Percentiles rank a stretch among this genome's conserved stretches.
Conservation (phyloP, 2,888 invertebrate genomes). For the Drosophila nigricruria region DNA sequence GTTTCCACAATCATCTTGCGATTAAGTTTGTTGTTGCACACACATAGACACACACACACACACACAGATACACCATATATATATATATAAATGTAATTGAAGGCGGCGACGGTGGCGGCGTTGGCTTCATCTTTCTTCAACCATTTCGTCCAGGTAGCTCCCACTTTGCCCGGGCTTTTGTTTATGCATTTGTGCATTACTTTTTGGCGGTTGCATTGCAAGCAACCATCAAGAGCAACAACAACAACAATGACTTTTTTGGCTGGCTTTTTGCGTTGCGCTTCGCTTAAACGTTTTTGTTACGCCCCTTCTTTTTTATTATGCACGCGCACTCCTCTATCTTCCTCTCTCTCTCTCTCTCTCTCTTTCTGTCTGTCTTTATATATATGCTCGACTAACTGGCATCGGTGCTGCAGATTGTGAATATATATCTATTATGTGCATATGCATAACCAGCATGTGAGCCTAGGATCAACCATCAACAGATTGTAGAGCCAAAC, state of each 20-base stretch:
- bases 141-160: constrained; percentile 27
- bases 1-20: constrained; percentile 4
- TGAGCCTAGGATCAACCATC: constrained; percentile 20
- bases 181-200: constrained; percentile 21
- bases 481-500: neutral
- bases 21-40: constrained; percentile 26
- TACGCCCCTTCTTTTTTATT: constrained; percentile 15
- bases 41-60: constrained; percentile 7
- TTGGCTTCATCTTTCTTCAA: constrained; percentile 20
- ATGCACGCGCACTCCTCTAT: constrained; percentile 30
- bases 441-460: constrained; percentile 4
- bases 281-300: constrained; percentile 39
- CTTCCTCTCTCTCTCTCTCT: neutral
- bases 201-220: constrained; percentile 32
- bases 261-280: constrained; percentile 28
- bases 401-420: constrained; percentile 26
- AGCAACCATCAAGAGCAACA: neutral
- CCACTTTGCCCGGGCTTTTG: constrained; percentile 21
- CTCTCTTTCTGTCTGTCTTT: neutral
- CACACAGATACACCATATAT: constrained; percentile 3
- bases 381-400: constrained; percentile 20
- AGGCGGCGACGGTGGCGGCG: constrained; percentile 27
- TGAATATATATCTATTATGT: constrained; percentile 1
- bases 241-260: constrained; percentile 15
- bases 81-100: constrained; percentile 7